Evolutionary conservation across 2,888 invertebrate genomes (phyloP), one percentile per base, ranked within the genome.

Genomic region (Lepetodrilus schrolli): DNA sequence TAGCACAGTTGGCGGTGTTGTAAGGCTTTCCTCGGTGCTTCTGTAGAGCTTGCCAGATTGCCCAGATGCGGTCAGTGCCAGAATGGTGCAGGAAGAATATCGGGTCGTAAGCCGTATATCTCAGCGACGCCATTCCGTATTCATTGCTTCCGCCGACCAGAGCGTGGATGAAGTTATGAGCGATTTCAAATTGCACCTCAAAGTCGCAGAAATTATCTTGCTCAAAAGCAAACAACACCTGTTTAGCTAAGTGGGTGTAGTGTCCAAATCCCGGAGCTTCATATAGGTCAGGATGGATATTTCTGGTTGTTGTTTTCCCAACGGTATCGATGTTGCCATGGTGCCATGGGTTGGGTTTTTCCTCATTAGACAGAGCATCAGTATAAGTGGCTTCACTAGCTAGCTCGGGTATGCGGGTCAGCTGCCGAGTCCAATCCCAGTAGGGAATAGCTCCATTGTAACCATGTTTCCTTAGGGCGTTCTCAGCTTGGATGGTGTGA

Each of bases 1-100:
- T 71, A 43, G 79, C 81, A 72, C 81, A 81, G 76, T 81, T 79
- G 36, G 81, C 81, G n/a, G 66, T 69, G 73, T 79, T 79, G 77
- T 77, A 74, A 2, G 79, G 74, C 36, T 78, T 75, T 8, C 78
- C 79, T n/a, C 81, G 47, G 74, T 70, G 73, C 30, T 76, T 69
- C 70, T 81, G 81, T 13, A 81, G 78, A 17, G 72, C 74, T 73
- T 80, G 74, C 70, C 76, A 76, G 17, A 78, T 78, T n/a, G 79
- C 78, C 80, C 80, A 80, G 26, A 79, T 72, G 23, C 79, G 49
- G 70, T 80, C 80, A 13, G 77, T 74, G 34, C 51, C 74, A 50
- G 78, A 76, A 68, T 79, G 79, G 36, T 79, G 78, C 37, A 80
- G 43, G 72, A 47, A 79, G 74, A 80, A 80, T 20, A 80, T 72